Conservation (phyloP, 2,888 invertebrate genomes). For the Invenusta paracnida region DNA sequence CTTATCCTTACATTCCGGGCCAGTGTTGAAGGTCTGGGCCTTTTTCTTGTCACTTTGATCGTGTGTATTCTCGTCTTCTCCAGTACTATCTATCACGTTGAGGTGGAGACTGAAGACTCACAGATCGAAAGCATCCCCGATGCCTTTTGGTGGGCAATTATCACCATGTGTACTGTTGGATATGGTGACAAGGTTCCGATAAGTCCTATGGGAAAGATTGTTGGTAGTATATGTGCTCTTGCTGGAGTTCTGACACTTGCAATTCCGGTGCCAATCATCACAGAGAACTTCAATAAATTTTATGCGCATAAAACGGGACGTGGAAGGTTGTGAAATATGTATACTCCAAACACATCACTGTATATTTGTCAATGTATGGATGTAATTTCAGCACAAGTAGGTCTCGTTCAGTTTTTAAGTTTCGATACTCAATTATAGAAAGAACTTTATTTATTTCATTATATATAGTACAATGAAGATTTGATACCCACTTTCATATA, state of each 20-base stretch:
- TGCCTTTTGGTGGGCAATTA: conserved; percentile 61
- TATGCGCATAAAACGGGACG: conserved; percentile 51
- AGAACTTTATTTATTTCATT: too few relatives aligned
- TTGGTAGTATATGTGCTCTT: conserved; percentile 58
- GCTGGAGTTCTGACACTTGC: conserved; percentile 58
- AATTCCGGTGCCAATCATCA: too few relatives aligned
- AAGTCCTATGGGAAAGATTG: conserved; percentile 56
- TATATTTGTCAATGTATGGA: too few relatives aligned
- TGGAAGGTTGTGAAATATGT: neutral
- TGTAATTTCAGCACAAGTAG: too few relatives aligned
- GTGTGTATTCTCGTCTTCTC: conserved; percentile 62
- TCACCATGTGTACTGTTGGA: conserved; percentile 60
- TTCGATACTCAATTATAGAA: too few relatives aligned
- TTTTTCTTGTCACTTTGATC: conserved; percentile 62
- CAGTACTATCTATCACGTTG: conserved; percentile 63
- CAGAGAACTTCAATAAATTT: conserved; percentile 60
- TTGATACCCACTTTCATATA: too few relatives aligned
- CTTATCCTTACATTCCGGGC: too few relatives aligned
- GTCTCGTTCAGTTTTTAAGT: too few relatives aligned
- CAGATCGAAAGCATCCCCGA: conserved; percentile 60
- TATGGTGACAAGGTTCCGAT: conserved; percentile 59
- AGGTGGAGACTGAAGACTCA: conserved; percentile 56
- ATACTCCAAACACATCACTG: too few relatives aligned
- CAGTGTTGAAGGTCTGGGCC: too few relatives aligned
- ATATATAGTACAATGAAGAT: too few relatives aligned